Percentiles rank a stretch among this genome's conserved stretches.
These are phyloP conservation scores for Cheirogaleus major DNA, from an alignment of 2,797 vertebrate genomes.

Conservation along the genomic window DNA sequence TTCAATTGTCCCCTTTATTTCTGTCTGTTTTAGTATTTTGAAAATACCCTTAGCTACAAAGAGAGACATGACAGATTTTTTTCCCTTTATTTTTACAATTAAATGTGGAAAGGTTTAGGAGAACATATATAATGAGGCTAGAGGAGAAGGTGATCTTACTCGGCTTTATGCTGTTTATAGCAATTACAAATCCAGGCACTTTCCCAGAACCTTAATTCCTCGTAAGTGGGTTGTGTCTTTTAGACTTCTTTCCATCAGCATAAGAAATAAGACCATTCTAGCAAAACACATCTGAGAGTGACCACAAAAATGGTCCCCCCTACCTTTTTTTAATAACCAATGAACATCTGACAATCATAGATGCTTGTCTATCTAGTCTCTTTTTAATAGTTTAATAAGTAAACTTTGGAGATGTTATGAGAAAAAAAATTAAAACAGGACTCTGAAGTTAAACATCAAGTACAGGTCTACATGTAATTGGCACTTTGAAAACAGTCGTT, in stretches of 20 bases:
- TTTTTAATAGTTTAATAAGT: conserved; percentile 15
- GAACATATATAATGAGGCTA: background rate
- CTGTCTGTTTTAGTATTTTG: background rate
- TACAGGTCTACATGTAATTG: background rate
- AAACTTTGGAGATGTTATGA: background rate
- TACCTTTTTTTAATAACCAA: background rate
- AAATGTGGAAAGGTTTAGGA: background rate
- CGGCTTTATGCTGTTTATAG: background rate
- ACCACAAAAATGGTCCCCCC: background rate
- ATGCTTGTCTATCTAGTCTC: background rate
- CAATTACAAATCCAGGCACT: background rate
- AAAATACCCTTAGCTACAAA: background rate
- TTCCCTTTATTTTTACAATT: background rate
- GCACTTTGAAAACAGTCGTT: background rate
- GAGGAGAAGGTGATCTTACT: background rate
- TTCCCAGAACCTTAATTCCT: background rate
- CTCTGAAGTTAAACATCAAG: background rate
- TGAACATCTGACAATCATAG: background rate
- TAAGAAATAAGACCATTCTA: background rate
- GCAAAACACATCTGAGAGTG: background rate
- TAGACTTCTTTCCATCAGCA: background rate
- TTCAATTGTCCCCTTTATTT: background rate
- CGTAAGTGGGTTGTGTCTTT: background rate
- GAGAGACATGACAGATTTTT: background rate
- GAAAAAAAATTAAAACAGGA: background rate